Percentiles rank a stretch among this genome's conserved stretches.
Evolutionary conservation across 2,888 invertebrate genomes (phyloP).

Genomic region (Cheiracanthium punctorium): DNA sequence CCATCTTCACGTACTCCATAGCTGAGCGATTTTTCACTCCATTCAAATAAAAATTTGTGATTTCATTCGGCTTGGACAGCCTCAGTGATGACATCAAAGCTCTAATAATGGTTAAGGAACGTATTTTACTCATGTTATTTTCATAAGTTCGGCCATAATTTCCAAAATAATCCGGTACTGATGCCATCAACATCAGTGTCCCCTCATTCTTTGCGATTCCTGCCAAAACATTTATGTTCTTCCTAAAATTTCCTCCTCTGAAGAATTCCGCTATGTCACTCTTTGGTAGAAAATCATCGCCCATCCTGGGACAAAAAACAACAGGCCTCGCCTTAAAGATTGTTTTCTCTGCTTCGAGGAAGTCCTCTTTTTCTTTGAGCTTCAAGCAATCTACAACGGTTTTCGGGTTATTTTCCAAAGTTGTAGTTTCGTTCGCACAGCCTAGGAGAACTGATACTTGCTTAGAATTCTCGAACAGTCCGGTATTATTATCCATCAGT

Average conservation of each 20-base stretch:
- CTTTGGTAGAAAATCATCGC: background rate
- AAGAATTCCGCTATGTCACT: background rate
- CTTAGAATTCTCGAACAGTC: background rate
- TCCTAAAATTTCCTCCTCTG: slow-evolving; percentile 7
- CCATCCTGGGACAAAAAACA: background rate
- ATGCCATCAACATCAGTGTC: slow-evolving; percentile 42
- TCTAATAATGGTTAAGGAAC: too few relatives aligned
- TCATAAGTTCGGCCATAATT: slow-evolving; percentile 1
- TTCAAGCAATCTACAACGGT: slow-evolving; percentile 11
- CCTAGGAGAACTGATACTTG: background rate
- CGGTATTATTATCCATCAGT: background rate
- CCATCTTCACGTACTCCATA: too few relatives aligned
- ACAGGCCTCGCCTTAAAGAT: background rate
- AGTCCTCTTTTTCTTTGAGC: background rate
- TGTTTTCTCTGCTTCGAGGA: background rate
- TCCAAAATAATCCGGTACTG: slow-evolving; percentile 43
- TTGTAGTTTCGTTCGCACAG: slow-evolving; percentile 17
- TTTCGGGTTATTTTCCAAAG: background rate
- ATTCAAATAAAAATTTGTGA: too few relatives aligned
- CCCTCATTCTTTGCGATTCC: slow-evolving; percentile 68
- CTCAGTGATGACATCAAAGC: too few relatives aligned
- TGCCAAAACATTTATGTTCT: slow-evolving; percentile 49
- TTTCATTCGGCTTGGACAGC: too few relatives aligned
- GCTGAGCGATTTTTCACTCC: too few relatives aligned
- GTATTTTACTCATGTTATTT: slow-evolving; percentile 13